These are phyloP conservation scores for Bembecia ichneumoniformis DNA, from an alignment of 2,888 invertebrate species.

Conservation along the genomic window DNA sequence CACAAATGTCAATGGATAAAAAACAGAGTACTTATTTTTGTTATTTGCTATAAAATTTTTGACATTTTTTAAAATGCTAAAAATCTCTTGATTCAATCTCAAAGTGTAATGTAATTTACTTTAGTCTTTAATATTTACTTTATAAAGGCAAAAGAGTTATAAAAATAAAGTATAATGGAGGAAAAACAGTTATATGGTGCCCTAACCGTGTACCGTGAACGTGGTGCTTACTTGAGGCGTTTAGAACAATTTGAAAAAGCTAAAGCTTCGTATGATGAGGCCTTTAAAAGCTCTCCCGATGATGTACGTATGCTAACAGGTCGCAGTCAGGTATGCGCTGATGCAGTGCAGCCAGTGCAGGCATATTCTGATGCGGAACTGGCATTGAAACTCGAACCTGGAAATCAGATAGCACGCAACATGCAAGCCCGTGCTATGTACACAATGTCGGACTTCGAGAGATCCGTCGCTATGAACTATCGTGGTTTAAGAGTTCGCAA, in stretches of 20 bases:
- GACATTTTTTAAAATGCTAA: too few relatives aligned
- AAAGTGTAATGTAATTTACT: background rate
- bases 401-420: slow-evolving; percentile 54
- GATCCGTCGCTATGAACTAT: slow-evolving; percentile 58
- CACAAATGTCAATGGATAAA: too few relatives aligned
- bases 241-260: slow-evolving; percentile 62
- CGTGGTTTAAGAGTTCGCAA: slow-evolving; percentile 42
- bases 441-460: slow-evolving; percentile 61
- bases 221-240: slow-evolving; percentile 51
- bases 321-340: slow-evolving; percentile 56
- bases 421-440: slow-evolving; percentile 63
- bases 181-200: slow-evolving; percentile 51
- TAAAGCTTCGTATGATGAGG: slow-evolving; percentile 55
- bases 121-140: slow-evolving; percentile 9
- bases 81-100: too few relatives aligned
- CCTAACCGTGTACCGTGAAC: slow-evolving; percentile 56
- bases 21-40: too few relatives aligned
- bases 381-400: slow-evolving; percentile 51
- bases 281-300: slow-evolving; percentile 38
- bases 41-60: too few relatives aligned
- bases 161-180: slow-evolving; percentile 33
- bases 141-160: slow-evolving; percentile 9
- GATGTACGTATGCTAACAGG: slow-evolving; percentile 53
- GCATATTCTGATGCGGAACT: slow-evolving; percentile 57
- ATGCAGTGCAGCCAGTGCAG: slow-evolving; percentile 53